A percentile compares a stretch with the other conserved stretches of the same genome.
These are phyloP conservation scores for Molorchus minor DNA, from an alignment of 2,888 invertebrate species.

Conservation along the genomic window DNA sequence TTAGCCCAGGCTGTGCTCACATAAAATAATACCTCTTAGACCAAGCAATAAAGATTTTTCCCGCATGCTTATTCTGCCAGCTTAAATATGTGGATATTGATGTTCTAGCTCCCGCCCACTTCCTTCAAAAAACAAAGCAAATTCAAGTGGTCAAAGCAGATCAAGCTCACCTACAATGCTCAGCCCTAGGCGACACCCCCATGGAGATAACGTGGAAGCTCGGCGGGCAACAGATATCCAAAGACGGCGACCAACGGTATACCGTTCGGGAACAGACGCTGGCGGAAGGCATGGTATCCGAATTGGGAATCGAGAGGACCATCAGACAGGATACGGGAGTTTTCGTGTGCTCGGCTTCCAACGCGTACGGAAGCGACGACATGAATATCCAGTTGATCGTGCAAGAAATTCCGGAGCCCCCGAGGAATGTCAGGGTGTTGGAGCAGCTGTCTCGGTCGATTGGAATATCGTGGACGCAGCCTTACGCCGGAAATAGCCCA, in stretches of 20 bases:
- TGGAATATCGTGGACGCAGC: conserved; percentile 88
- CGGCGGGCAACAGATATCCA: conserved; percentile 78
- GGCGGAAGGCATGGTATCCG: conserved; percentile 84
- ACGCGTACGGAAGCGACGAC: conserved; percentile 89
- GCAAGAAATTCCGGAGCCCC: conserved; percentile 91
- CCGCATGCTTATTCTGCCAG: neutral
- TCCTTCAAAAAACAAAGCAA: conserved; percentile 83
- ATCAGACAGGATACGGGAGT: conserved; percentile 89
- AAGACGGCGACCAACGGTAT: conserved; percentile 76
- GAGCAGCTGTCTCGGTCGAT: conserved; percentile 86
- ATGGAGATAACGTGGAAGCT: conserved; percentile 86
- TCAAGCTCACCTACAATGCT: conserved; percentile 85
- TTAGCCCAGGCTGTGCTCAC: too few species aligned
- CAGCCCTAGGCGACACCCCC: conserved; percentile 87
- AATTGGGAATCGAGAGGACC: conserved; percentile 84
- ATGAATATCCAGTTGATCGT: conserved; percentile 91
- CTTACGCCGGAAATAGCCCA: conserved; percentile 88
- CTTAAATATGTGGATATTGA: neutral
- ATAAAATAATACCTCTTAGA: too few species aligned
- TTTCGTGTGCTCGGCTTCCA: conserved; percentile 87
- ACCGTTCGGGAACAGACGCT: conserved; percentile 79
- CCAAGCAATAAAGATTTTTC: too few species aligned
- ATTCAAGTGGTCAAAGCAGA: conserved; percentile 85
- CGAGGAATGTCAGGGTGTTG: conserved; percentile 84
- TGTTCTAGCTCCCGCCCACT: conserved; percentile 80